phyloP scores from a whole-genome alignment of 2,797 vertebrate genomes.

The Cyprinodon diabolis region DNA sequence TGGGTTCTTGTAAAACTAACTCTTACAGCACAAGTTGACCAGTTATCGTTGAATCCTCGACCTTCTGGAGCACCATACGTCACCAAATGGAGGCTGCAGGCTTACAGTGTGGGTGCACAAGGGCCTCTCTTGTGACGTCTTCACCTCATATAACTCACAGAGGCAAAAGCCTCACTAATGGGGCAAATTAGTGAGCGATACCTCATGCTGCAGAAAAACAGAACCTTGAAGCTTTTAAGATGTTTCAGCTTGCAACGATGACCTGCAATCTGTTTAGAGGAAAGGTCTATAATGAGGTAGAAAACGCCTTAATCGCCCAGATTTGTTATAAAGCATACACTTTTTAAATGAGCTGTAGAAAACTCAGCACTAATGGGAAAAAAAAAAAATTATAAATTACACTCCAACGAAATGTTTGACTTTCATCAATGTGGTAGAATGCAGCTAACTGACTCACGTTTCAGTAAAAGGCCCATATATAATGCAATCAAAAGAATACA shows the following conservation, averaged over 20 bases:
- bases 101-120: slow-evolving; percentile 50
- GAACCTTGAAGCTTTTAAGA: background rate
- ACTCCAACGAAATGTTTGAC: background rate
- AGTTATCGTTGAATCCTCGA: slow-evolving; percentile 26
- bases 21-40: slow-evolving; percentile 26
- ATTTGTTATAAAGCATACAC: background rate
- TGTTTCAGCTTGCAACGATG: background rate
- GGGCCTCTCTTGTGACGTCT: slow-evolving; percentile 51
- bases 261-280: background rate
- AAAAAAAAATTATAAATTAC: background rate
- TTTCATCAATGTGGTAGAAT: background rate
- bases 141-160: slow-evolving; percentile 55
- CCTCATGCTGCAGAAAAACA: background rate
- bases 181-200: background rate
- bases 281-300: background rate
- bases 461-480: background rate
- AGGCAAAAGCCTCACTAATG: slow-evolving; percentile 24
- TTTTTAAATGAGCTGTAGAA: background rate
- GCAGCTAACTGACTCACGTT: background rate
- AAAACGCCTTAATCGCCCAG: background rate
- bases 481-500: background rate
- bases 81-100: slow-evolving; percentile 45
- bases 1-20: slow-evolving; percentile 14
- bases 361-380: background rate
- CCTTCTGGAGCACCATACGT: slow-evolving; percentile 38